Evolutionary conservation across 2,113 vertebrate genomes (phyloP), one percentile per base, ranked within the genome.

Genomic region (Lanius ludovicianus): DNA sequence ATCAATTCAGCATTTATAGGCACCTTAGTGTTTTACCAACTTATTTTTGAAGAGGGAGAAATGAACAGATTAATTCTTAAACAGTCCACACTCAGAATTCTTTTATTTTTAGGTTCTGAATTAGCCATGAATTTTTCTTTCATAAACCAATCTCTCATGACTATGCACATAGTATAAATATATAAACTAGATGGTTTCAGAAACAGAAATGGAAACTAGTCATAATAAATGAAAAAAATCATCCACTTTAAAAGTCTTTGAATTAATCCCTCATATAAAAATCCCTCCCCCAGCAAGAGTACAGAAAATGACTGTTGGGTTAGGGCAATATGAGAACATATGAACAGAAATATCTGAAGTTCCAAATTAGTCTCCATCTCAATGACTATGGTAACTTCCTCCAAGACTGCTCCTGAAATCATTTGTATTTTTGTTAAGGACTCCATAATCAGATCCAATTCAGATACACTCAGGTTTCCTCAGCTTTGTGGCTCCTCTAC

Each of bases 81-180:
- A 74, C 44, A 87, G 73, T 89, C 60, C 93, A 84, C 89, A 89
- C 73, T 76, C 62, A 87, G 25, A 95, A 93, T 77, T 93, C 63
- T 55, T 96, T 97, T 96, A 96, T 97, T 96, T 90, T 88, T 94
- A 86, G 39, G 59, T 94, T 94, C 63, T 80, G 70, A 90, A 90
- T 93, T 76, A 91, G 67, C 63, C 65, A 88, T 37, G 59, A 90
- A 60, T 82, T 96, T 87, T 79, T 75, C 57, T 84, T 95, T 85
- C 70, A 83, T 68, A 87, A 93, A 57, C 63, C 75, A 92, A 65
- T 62, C 37, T 93, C 59, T 91, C 63, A 55, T 55, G 23, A 83
- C 90, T 90, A 59, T 77, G 84, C 63, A 94, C 55, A 80, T 18
- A 73, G 37, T 94, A 94, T 94, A 94, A 96, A 94, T 94, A 97